Conservation (phyloP, 2,888 invertebrate species). For the Reticulitermes lucifugus region DNA sequence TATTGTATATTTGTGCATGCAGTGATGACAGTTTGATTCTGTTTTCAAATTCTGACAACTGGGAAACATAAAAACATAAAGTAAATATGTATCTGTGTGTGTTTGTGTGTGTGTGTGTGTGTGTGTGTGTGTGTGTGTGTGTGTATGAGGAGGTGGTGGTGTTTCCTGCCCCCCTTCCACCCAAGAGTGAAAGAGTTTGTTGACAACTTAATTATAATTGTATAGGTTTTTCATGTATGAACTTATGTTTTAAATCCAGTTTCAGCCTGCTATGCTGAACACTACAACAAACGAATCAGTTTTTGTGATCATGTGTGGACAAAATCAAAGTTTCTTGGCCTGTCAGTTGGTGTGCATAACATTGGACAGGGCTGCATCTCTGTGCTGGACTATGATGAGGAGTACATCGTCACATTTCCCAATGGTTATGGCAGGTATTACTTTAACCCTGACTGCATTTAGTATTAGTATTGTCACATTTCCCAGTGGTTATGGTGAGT, state of each 20-base stretch:
- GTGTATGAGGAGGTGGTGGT: no score
- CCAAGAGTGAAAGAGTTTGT: no score
- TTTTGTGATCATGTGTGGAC: constrained; percentile 99
- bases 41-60: no score
- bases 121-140: no score
- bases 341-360: constrained; percentile 98
- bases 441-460: not conserved
- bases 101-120: no score
- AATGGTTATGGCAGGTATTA: constrained; percentile 93
- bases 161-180: no score
- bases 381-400: constrained; percentile 89
- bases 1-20: no score
- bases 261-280: constrained; percentile 99
- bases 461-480: constrained; percentile 81
- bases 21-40: no score
- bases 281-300: constrained; percentile 88
- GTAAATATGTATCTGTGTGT: no score
- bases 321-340: constrained; percentile 97
- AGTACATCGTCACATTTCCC: constrained; percentile 96
- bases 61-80: no score
- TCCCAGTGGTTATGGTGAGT: constrained; percentile 98
- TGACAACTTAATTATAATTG: no score
- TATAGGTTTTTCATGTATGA: not conserved
- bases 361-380: constrained; percentile 95
- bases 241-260: constrained; percentile 68